Base-by-base conservation (phyloP, 92 coral and sea anemone genomes). In the Galaxea fascicularis region DNA sequence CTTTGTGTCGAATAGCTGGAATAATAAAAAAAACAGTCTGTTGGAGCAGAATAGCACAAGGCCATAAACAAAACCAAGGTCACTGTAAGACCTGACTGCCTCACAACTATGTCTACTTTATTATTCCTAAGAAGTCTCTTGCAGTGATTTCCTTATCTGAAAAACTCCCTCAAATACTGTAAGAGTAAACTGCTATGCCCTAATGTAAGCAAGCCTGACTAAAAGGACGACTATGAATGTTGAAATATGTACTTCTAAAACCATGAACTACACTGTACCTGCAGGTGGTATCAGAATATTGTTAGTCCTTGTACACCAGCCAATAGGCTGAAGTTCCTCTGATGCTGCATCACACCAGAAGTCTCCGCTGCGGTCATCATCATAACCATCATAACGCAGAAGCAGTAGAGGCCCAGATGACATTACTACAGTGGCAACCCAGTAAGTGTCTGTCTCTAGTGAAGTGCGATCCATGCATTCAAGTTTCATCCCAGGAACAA, bases 361-460 rank as follows among this genome's bases (percentile, higher is more conserved):
- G 84, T 94, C 98, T 10, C 92, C 95, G 85, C 93, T 92, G 53
- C 95, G 98, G 75, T 94, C 98, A 62, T 89, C 85, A 22, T 92
- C 95, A 81, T 82, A 86, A 21, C 98, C 98, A 90, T 94, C 98
- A 65, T 86, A 89, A 21, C 98, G 89, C 46, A 94, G 79, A 78
- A 94, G 86, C 63, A 94, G 86, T 27, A 94, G 74, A 4, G 98
- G 95, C 7, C 98, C 98, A n/a, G 95, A 89, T 51, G 86, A 95
- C 80, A 89, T 94, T 83, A 94, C 95, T 44, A 94, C 73, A 0
- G 98, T 89, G 0, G 98, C 98, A 29, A 94, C 95, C 98, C 98
- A 94, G 77, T 94, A 92, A 5, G 95, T 86, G 66, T 86, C 91
- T 16, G 83, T 59, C 27, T 91, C 78, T 10, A 78, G 82, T 17